Conservation (phyloP, 1,140 invertebrate genomes). For the Drosophila triauraria region DNA sequence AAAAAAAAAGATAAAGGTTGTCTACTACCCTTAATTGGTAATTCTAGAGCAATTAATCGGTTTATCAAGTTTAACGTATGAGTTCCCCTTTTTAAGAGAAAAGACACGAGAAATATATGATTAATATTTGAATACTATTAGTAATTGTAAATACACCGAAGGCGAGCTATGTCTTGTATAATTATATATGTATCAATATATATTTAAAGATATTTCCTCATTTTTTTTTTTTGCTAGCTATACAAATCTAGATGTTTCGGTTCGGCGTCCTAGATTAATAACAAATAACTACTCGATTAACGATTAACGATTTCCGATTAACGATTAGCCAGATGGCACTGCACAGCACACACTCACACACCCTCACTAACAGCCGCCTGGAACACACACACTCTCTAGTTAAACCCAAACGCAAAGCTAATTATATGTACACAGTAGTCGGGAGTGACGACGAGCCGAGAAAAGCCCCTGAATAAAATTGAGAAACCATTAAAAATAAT, state of each 20-base stretch:
- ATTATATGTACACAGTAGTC: constrained; percentile 21
- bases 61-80: not conserved
- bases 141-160: constrained; percentile 33
- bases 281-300: constrained; percentile 8
- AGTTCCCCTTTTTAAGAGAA: not conserved
- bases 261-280: constrained; percentile 32
- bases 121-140: constrained; percentile 10
- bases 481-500: constrained; percentile 10
- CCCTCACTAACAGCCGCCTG: not conserved
- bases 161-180: constrained; percentile 17
- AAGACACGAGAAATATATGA: constrained; percentile 13
- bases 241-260: constrained; percentile 15
- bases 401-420: constrained; percentile 2
- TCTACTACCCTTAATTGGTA: constrained; percentile 16
- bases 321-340: constrained; percentile 14
- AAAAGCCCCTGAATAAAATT: constrained; percentile 40
- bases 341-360: constrained; percentile 16
- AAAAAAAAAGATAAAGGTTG: constrained; percentile 17
- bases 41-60: constrained; percentile 22
- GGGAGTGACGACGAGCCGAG: constrained; percentile 22
- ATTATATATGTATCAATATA: constrained; percentile 15
- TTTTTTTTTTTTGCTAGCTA: constrained; percentile 21
- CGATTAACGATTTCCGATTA: constrained; percentile 17
- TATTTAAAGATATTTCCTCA: constrained; percentile 5
- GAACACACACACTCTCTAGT: constrained; percentile 18